These are phyloP conservation scores for Lepidocyrtinus sp. DNA, from an alignment of 2,888 invertebrate genomes.

Conservation along the genomic window DNA sequence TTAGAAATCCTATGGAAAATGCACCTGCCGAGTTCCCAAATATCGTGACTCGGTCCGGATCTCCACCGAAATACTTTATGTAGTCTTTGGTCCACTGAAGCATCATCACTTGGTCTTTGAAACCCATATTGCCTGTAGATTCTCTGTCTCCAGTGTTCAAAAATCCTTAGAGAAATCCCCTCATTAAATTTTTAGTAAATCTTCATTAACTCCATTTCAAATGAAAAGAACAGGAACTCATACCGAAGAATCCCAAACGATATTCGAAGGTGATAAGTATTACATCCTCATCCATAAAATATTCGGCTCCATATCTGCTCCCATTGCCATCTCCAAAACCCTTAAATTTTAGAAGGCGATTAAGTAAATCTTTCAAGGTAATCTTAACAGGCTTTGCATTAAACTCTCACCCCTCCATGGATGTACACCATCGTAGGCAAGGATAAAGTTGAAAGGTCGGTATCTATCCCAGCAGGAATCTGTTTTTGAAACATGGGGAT, in stretches of 20 bases:
- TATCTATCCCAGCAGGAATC: constrained; percentile 25
- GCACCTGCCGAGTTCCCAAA: constrained; percentile 54
- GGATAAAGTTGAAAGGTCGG: not conserved
- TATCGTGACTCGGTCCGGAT: constrained; percentile 40
- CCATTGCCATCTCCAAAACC: constrained; percentile 56
- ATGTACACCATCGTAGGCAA: constrained; percentile 56
- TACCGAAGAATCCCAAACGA: constrained; percentile 54
- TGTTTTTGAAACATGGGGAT: constrained; percentile 4
- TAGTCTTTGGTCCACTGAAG: constrained; percentile 28
- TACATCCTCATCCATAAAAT: constrained; percentile 63
- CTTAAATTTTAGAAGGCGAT: too few relatives aligned
- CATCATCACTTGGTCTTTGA: constrained; percentile 45
- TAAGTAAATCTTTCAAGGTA: too few relatives aligned
- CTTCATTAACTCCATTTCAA: too few relatives aligned
- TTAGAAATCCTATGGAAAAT: constrained; percentile 22
- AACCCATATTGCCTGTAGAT: constrained; percentile 52
- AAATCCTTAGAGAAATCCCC: too few relatives aligned
- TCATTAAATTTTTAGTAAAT: too few relatives aligned
- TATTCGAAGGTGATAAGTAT: constrained; percentile 54
- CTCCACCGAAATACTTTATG: constrained; percentile 57
- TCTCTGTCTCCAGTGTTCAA: constrained; percentile 50
- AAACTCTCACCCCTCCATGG: constrained; percentile 56
- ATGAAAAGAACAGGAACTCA: not conserved
- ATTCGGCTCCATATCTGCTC: constrained; percentile 59
- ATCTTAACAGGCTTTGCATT: too few relatives aligned